Evolutionary conservation across 2,113 vertebrate genomes (phyloP).

Genomic region (Gambusia affinis): DNA sequence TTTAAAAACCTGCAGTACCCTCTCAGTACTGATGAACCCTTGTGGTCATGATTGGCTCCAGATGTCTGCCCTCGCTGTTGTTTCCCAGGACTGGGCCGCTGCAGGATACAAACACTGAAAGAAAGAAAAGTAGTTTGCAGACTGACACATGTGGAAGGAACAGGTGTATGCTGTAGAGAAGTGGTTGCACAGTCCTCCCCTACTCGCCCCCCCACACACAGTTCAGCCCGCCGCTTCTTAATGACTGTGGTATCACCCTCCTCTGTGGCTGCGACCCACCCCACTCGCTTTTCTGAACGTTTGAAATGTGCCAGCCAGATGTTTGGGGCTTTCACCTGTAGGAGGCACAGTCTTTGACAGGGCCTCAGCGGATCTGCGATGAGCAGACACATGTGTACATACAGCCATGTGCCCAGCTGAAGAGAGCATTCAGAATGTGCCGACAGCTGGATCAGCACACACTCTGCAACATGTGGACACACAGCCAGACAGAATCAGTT

Average conservation of each 20-base stretch:
- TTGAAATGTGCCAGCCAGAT: constrained; percentile 74
- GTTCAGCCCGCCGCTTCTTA: constrained; percentile 49
- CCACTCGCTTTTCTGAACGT: constrained; percentile 46
- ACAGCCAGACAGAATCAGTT: constrained; percentile 15
- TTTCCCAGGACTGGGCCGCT: constrained; percentile 48
- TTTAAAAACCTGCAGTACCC: constrained; percentile 26
- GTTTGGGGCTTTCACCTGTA: constrained; percentile 68
- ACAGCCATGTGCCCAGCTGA: constrained; percentile 34
- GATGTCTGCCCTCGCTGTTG: constrained; percentile 50
- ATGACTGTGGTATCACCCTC: constrained; percentile 64
- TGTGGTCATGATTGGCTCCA: constrained; percentile 59
- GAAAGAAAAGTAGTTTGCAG: constrained; percentile 48
- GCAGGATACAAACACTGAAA: constrained; percentile 23
- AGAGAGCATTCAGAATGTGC: constrained; percentile 28
- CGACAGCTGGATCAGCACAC: constrained; percentile 40
- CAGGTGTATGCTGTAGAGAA: constrained; percentile 66
- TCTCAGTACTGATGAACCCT: constrained; percentile 45
- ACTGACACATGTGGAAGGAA: constrained; percentile 40
- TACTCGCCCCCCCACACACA: not conserved
- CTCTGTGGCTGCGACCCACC: constrained; percentile 52
- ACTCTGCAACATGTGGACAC: constrained; percentile 35
- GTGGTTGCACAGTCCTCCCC: constrained; percentile 3
- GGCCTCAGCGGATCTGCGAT: constrained; percentile 43
- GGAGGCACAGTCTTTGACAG: constrained; percentile 60
- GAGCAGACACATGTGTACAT: constrained; percentile 43